Percentiles rank a stretch among this genome's conserved stretches.
phyloP scores from a whole-genome alignment of 2,888 invertebrate genomes.

The Epirrita christyi region DNA sequence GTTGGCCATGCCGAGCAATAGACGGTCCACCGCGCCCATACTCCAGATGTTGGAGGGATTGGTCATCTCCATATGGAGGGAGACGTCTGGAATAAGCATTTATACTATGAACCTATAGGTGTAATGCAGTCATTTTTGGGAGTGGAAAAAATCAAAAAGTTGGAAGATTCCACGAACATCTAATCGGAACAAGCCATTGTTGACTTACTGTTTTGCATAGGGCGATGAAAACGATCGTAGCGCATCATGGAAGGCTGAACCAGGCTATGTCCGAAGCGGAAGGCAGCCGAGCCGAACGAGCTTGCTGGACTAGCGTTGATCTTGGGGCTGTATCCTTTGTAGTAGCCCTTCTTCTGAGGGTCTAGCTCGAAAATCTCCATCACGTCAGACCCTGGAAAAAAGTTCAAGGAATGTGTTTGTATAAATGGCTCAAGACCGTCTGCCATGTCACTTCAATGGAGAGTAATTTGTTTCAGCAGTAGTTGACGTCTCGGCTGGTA shows the following conservation, averaged over 20 bases:
- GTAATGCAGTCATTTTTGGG: no score
- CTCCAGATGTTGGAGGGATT: constrained; percentile 90
- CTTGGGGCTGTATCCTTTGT: constrained; percentile 87
- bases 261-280: constrained; percentile 94
- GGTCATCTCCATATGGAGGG: constrained; percentile 91
- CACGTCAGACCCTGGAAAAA: constrained; percentile 87
- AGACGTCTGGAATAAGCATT: constrained; percentile 85
- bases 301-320: constrained; percentile 91
- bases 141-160: no score
- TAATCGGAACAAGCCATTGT: no score
- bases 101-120: not conserved
- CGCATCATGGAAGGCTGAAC: constrained; percentile 92
- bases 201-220: constrained; percentile 90
- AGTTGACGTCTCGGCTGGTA: no score
- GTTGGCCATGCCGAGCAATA: constrained; percentile 90
- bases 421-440: not conserved
- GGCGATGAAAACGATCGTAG: constrained; percentile 88
- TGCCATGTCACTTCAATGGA: not conserved
- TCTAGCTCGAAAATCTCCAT: constrained; percentile 90
- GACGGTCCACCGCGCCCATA: constrained; percentile 91
- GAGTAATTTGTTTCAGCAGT: no score
- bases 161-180: no score
- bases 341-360: constrained; percentile 88
- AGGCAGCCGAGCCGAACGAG: constrained; percentile 92
- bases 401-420: not conserved